Evolutionary conservation across 2,888 invertebrate genomes (phyloP), one percentile per base, ranked within the genome.

Genomic region (Macrosoma leucophasiata): DNA sequence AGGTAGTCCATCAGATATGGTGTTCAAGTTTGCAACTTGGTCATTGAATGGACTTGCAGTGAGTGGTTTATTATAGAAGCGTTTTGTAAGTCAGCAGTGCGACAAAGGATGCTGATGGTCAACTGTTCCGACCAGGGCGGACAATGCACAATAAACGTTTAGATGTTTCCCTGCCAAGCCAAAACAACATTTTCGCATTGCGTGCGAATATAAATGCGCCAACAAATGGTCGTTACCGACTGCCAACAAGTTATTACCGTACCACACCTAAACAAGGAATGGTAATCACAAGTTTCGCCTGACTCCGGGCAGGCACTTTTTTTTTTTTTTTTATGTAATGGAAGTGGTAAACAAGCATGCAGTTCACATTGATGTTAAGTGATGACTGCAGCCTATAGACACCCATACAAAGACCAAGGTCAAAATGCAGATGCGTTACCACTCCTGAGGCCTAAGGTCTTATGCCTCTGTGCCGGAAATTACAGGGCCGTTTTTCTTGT

Each of bases 111-210:
- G 38, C 46, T 65, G 72, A 71, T 70, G 69, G 69, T 61, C 56
- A 58, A 47, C 56, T n/a, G n/a, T n/a, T n/a, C n/a, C n/a, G n/a
- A n/a, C n/a, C 53, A 13, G 34, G 33, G 39, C 41, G 60, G 57
- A 79, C 77, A 79, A 79, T 77, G 59, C 65, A 41, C 66, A 75
- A 78, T 79, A 78, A 78, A 76, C 49, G 61, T 64, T 69, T 65
- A 61, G 60, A 59, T 62, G 58, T 59, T 65, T 62, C 62, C 63
- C 56, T 52, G 52, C 47, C 49, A 50, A 58, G 50, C 62, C 58
- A 58, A 66, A 64, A 62, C 60, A 64, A 61, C 62, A 63, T 75
- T 74, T 64, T 66, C 61, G 51, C 58, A 56, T 62, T 62, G 54
- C 46, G 56, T 52, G 50, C 43, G 50, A 47, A 58, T 56, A 52